These are phyloP conservation scores for Tetranychus piercei DNA, from an alignment of 2,888 invertebrate genomes.

Conservation along the genomic window DNA sequence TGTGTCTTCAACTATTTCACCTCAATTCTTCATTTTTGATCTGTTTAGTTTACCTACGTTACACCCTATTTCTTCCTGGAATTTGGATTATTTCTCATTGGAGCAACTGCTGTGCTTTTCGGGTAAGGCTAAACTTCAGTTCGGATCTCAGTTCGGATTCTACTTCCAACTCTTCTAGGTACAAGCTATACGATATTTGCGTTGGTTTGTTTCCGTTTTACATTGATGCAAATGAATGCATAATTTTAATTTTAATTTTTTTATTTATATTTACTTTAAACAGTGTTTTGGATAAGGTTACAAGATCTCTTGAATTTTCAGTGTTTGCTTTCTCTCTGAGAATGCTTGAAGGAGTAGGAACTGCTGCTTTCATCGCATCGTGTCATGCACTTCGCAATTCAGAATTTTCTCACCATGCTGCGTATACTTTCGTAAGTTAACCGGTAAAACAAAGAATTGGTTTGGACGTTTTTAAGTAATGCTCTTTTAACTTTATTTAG, in stretches of 20 bases:
- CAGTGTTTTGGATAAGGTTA: constrained; percentile 30
- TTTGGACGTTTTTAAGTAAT: neutral
- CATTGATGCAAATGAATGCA: constrained; percentile 35
- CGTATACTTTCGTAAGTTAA: constrained; percentile 39
- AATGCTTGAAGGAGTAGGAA: constrained; percentile 63
- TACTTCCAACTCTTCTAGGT: too few relatives aligned
- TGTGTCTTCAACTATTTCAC: neutral
- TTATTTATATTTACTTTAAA: constrained; percentile 22
- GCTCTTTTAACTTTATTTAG: neutral
- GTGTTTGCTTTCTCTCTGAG: constrained; percentile 56
- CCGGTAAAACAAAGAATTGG: neutral
- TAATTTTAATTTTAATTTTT: neutral
- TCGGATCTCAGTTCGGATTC: neutral
- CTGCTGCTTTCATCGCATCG: constrained; percentile 65
- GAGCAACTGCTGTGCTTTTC: constrained; percentile 60
- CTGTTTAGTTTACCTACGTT: neutral
- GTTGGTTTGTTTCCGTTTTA: too few relatives aligned
- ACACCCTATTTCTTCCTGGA: constrained; percentile 62
- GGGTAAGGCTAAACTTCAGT: constrained; percentile 30
- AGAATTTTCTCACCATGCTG: constrained; percentile 66
- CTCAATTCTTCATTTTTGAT: neutral
- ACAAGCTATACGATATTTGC: too few relatives aligned
- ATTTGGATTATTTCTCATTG: constrained; percentile 60
- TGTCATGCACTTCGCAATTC: constrained; percentile 69
- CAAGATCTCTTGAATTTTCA: constrained; percentile 48